Percentiles rank a stretch among this genome's conserved stretches.
Evolutionary conservation across 2,113 vertebrate genomes (phyloP).

Genomic region (Ceyx cyanopectus): DNA sequence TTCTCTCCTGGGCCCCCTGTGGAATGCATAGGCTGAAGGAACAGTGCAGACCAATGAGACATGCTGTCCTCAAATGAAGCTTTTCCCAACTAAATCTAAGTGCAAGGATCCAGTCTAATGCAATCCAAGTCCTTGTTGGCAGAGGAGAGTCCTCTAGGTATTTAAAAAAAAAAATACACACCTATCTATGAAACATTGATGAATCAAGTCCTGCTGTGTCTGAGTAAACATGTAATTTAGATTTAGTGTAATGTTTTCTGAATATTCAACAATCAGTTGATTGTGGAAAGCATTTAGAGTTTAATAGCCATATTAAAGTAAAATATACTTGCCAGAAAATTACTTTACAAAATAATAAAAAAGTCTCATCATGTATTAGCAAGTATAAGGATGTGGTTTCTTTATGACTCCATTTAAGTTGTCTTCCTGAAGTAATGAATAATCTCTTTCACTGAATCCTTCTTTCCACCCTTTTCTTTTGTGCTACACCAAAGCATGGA

Average conservation of each 20-base stretch:
- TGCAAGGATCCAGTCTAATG: background rate
- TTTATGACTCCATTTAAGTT: background rate
- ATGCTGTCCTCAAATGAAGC: background rate
- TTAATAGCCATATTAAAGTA: constrained; percentile 1
- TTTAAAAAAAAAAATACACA: background rate
- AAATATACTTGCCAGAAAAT: constrained; percentile 4
- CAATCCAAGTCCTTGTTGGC: background rate
- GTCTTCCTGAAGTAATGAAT: background rate
- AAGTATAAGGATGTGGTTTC: background rate
- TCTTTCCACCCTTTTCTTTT: background rate
- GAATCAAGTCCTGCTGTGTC: background rate
- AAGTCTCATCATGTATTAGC: background rate
- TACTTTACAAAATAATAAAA: background rate
- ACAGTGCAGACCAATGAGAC: background rate
- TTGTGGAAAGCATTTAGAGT: background rate
- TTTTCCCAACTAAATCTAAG: background rate
- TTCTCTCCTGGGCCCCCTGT: background rate
- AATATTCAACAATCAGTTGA: constrained; percentile 1
- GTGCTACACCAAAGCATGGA: background rate
- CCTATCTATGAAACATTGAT: background rate
- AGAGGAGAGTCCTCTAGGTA: background rate
- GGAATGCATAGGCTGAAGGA: background rate
- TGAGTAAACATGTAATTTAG: constrained; percentile 15
- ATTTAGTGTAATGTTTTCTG: background rate
- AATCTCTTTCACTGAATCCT: background rate